Evolutionary conservation across 2,797 vertebrate species (phyloP).

Genomic region (Sebastolobus altivelis): DNA sequence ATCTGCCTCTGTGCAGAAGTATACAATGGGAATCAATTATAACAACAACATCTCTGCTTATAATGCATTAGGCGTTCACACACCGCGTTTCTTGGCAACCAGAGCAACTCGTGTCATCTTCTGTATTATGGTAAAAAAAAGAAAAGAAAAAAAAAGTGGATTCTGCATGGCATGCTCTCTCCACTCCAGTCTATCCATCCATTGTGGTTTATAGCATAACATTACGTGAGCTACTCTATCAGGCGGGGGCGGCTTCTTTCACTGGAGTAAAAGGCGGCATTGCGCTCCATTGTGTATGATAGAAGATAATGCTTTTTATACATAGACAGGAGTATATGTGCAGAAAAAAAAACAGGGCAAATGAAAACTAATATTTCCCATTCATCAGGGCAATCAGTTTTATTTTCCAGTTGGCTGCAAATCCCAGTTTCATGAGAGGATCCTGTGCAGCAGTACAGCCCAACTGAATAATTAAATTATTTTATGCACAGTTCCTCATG

Average conservation of each 20-base stretch:
- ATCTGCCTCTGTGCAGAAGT: neutral
- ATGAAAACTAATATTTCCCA: slow-evolving; percentile 8
- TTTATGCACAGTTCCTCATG: slow-evolving; percentile 49
- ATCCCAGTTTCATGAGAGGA: slow-evolving; percentile 24
- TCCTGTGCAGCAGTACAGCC: slow-evolving; percentile 46
- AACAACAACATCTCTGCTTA: neutral
- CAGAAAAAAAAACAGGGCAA: neutral
- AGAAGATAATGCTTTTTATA: slow-evolving; percentile 11
- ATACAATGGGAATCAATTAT: neutral
- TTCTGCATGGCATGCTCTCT: neutral
- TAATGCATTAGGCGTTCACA: neutral
- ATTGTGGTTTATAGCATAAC: slow-evolving; percentile 26
- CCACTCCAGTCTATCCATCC: slow-evolving; percentile 33
- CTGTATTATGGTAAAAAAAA: neutral
- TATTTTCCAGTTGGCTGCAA: slow-evolving; percentile 38
- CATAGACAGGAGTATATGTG: neutral
- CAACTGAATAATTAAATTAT: slow-evolving; percentile 65
- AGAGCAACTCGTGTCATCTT: slow-evolving; percentile 31
- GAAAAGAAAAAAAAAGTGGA: neutral
- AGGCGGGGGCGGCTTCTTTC: slow-evolving; percentile 43
- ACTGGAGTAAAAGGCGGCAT: slow-evolving; percentile 29
- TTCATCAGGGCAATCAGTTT: slow-evolving; percentile 17
- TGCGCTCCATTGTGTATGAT: slow-evolving; percentile 30
- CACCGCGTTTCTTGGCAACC: slow-evolving; percentile 39
- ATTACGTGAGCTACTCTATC: slow-evolving; percentile 34